Percentiles rank a stretch among this genome's conserved stretches.
phyloP scores from a whole-genome alignment of 2,888 invertebrate species.

The Philopedon plagiatum region DNA sequence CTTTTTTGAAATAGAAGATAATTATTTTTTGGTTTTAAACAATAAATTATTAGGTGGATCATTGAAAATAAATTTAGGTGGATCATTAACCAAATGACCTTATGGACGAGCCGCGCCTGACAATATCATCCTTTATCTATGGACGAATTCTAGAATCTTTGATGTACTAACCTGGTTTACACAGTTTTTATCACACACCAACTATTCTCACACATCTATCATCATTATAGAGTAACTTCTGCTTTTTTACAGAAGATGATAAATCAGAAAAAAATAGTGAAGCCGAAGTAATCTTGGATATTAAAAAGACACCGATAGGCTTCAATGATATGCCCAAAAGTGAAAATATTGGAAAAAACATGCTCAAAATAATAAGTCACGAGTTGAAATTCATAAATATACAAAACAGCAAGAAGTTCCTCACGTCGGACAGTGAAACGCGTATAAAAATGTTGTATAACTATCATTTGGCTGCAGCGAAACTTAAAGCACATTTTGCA shows the following conservation, averaged over 20 bases:
- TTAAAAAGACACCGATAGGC: conserved; percentile 46
- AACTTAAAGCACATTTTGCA: conserved; percentile 30
- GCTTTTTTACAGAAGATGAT: conserved; percentile 11
- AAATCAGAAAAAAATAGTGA: conserved; percentile 12
- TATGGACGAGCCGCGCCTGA: too few relatives aligned
- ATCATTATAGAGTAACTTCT: not conserved
- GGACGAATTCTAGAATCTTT: too few relatives aligned
- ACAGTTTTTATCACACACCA: too few relatives aligned
- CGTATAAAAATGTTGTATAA: conserved; percentile 40
- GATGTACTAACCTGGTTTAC: too few relatives aligned
- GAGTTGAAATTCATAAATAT: conserved; percentile 47
- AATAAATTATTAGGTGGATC: too few relatives aligned
- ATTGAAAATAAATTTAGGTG: too few relatives aligned
- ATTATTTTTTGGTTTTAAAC: too few relatives aligned
- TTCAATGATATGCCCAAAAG: conserved; percentile 53
- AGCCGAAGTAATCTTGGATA: conserved; percentile 24
- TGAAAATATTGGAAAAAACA: conserved; percentile 25
- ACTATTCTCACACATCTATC: not conserved
- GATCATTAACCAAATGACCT: too few relatives aligned
- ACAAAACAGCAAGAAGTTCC: conserved; percentile 49
- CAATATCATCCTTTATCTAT: too few relatives aligned
- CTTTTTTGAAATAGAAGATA: too few relatives aligned
- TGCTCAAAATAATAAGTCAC: conserved; percentile 45
- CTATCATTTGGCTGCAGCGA: conserved; percentile 30
- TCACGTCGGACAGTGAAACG: conserved; percentile 27